phyloP scores from a whole-genome alignment of 2,113 vertebrate species.

The Nibea albiflora region DNA sequence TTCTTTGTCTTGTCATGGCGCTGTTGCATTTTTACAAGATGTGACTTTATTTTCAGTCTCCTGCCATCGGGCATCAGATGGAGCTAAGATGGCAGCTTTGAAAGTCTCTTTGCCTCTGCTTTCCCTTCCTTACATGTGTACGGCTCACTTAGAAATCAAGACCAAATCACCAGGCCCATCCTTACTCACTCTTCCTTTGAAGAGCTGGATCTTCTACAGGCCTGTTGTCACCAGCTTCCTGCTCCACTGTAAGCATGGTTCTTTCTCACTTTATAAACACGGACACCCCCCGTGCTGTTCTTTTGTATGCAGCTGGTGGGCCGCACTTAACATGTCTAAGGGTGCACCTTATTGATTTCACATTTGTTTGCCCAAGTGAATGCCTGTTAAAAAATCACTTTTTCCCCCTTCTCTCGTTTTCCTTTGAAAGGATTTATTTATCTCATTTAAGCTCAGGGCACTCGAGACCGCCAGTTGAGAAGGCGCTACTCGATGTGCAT shows the following conservation, averaged over 20 bases:
- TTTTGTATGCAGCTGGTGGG: constrained; percentile 39
- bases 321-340: constrained; percentile 39
- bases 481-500: constrained; percentile 31
- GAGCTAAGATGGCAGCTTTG: neutral
- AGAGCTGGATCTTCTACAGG: neutral
- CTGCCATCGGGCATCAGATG: neutral
- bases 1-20: neutral
- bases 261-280: constrained; percentile 26
- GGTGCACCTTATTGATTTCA: constrained; percentile 69
- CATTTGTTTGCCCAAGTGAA: constrained; percentile 70
- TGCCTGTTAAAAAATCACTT: constrained; percentile 43
- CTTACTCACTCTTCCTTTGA: constrained; percentile 11
- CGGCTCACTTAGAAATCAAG: neutral
- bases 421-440: constrained; percentile 65
- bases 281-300: constrained; percentile 11
- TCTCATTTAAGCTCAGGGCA: constrained; percentile 54
- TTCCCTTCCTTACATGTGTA: neutral
- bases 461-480: constrained; percentile 46
- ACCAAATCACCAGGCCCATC: neutral
- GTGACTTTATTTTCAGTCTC: constrained; percentile 2
- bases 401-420: constrained; percentile 23
- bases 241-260: constrained; percentile 41
- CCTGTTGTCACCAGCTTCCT: constrained; percentile 21
- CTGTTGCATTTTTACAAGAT: neutral
- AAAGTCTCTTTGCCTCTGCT: neutral